Evolutionary conservation across 1,140 invertebrate genomes (phyloP), one percentile per base, ranked within the genome.

Genomic region (Melitaea cinxia): DNA sequence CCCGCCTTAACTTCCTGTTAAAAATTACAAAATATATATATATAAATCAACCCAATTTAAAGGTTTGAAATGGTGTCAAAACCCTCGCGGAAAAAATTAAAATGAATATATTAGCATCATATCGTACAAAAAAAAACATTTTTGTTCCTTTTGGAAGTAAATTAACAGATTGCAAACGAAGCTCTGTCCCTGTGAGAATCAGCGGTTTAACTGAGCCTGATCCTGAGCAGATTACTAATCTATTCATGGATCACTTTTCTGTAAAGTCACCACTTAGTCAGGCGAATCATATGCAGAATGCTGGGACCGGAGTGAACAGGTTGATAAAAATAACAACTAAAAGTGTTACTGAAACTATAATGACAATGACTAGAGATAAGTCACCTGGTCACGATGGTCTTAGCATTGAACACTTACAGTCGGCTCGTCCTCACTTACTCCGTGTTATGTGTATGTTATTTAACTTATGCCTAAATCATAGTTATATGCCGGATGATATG

Each of bases 1-100:
- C 88, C 88, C 21, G 83, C 80, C 66, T 86, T 88, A 5, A 83
- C 81, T 2, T 66, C 64, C 85, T 90, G 39, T 23, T 42, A 12
- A 58, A 53, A n/a, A n/a, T n/a, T n/a, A n/a, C n/a, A n/a, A n/a
- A n/a, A n/a, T n/a, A n/a, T n/a, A n/a, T n/a, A n/a, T n/a, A n/a
- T n/a, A n/a, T n/a, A n/a, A n/a, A n/a, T n/a, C n/a, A n/a, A n/a
- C n/a, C n/a, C n/a, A n/a, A n/a, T n/a, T n/a, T n/a, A n/a, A n/a
- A n/a, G n/a, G 30, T 33, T 33, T 33, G 12, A 33, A 33, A 33
- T 33, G 30, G 30, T 33, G 30, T 33, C 30, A 33, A 33, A 33
- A 33, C 30, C 30, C 7, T 33, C 30, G 12, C n/a, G 12, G 30
- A 33, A 10, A 6, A 33, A 7, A 33, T 33, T 10, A 33, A 33